These are phyloP conservation scores for Muscina levida DNA, from an alignment of 2,888 invertebrate species.

Conservation along the genomic window DNA sequence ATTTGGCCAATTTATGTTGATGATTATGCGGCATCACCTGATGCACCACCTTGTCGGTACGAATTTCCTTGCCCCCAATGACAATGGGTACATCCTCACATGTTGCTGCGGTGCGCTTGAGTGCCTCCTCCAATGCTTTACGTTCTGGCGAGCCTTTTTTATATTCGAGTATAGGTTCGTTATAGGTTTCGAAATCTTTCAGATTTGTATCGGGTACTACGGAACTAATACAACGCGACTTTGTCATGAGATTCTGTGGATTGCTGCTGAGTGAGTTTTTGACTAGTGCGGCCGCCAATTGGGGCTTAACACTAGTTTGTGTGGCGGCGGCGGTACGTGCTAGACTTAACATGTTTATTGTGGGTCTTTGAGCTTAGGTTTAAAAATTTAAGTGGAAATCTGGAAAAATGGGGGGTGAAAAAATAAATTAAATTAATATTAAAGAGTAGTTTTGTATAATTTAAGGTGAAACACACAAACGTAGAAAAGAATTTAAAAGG, in stretches of 20 bases:
- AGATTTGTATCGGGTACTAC: constrained; percentile 85
- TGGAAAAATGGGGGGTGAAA: neutral
- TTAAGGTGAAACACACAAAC: no score
- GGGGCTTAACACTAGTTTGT: constrained; percentile 52
- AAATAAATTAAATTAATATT: no score
- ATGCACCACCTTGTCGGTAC: constrained; percentile 85
- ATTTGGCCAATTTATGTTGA: constrained; percentile 91
- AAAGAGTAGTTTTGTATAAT: no score
- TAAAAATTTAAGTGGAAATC: neutral
- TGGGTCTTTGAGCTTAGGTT: constrained; percentile 25
- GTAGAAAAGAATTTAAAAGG: no score
- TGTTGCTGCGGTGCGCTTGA: constrained; percentile 84
- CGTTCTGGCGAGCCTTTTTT: constrained; percentile 91
- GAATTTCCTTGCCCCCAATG: constrained; percentile 94
- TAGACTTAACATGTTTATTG: constrained; percentile 53
- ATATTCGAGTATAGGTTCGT: constrained; percentile 92
- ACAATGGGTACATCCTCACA: constrained; percentile 95
- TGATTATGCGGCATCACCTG: constrained; percentile 97
- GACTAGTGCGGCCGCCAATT: constrained; percentile 48
- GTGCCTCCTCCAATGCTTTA: constrained; percentile 84
- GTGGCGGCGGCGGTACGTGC: constrained; percentile 43
- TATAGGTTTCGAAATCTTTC: constrained; percentile 85
- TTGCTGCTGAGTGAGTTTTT: constrained; percentile 53
- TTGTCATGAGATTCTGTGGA: constrained; percentile 62
- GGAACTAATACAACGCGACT: constrained; percentile 82